phyloP scores from a whole-genome alignment of 2,797 vertebrate genomes.

The Selene dorsalis region DNA sequence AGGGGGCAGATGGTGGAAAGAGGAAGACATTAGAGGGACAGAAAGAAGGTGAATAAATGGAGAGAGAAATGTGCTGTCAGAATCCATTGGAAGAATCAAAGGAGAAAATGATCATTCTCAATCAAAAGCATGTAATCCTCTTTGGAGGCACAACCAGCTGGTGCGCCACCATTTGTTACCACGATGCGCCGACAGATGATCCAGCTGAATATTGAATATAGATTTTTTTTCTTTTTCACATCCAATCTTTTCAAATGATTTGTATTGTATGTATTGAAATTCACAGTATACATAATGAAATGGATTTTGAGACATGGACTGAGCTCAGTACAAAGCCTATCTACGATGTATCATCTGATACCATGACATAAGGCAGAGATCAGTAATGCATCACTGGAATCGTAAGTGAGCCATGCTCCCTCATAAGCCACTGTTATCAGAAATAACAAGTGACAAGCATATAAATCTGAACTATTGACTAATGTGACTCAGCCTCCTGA shows the following conservation, averaged over 20 bases:
- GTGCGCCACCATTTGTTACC: constrained; percentile 48
- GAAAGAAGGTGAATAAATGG: constrained; percentile 44
- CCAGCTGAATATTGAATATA: constrained; percentile 44
- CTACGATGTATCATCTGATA: constrained; percentile 62
- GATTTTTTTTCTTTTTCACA: constrained; percentile 39
- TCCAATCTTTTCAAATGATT: constrained; percentile 60
- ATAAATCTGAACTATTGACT: constrained; percentile 72
- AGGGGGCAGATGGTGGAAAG: constrained; percentile 53
- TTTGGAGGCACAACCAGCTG: constrained; percentile 59
- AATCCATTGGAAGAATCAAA: constrained; percentile 56
- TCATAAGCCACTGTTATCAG: constrained; percentile 65
- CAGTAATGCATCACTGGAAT: constrained; percentile 61
- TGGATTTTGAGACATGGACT: constrained; percentile 58
- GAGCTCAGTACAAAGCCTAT: constrained; percentile 54
- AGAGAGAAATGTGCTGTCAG: constrained; percentile 42
- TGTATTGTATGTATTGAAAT: constrained; percentile 52
- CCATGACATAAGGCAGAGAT: constrained; percentile 63
- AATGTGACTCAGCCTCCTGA: constrained; percentile 54
- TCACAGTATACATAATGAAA: constrained; percentile 48
- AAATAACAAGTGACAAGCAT: constrained; percentile 71
- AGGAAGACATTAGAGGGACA: constrained; percentile 51
- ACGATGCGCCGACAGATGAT: constrained; percentile 53
- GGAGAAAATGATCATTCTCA: constrained; percentile 65
- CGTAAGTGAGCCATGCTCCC: constrained; percentile 63
- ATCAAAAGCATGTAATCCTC: constrained; percentile 64